phyloP scores from a whole-genome alignment of 2,888 invertebrate species.

The Epinotia brunnichana region DNA sequence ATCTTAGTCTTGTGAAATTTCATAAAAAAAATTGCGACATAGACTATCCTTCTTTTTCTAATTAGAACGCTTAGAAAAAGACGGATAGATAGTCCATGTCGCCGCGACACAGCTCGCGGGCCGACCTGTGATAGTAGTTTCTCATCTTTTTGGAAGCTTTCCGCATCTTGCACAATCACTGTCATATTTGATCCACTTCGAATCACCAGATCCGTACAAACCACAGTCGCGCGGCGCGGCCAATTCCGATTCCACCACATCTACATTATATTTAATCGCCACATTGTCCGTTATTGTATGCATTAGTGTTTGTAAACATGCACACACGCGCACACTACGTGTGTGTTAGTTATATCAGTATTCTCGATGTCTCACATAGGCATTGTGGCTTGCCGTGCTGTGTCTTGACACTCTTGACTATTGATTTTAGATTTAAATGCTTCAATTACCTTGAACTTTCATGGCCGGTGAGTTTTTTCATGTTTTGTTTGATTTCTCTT shows the following conservation, averaged over 20 bases:
- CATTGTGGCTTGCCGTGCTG: constrained; percentile 67
- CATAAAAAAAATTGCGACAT: too few species aligned
- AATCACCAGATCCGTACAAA: neutral
- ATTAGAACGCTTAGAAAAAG: too few species aligned
- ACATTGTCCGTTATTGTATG: constrained; percentile 65
- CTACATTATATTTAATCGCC: constrained; percentile 28
- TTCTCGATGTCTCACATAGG: constrained; percentile 67
- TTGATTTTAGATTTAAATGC: constrained; percentile 75
- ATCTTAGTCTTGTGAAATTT: too few species aligned
- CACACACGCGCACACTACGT: constrained; percentile 54
- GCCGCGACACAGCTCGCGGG: too few species aligned
- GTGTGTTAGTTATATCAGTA: constrained; percentile 54
- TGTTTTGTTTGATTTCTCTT: constrained; percentile 9
- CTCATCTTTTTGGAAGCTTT: too few species aligned
- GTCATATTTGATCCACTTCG: neutral
- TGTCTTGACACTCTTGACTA: constrained; percentile 72
- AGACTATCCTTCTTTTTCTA: too few species aligned
- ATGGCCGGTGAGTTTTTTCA: constrained; percentile 75
- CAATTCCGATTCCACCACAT: constrained; percentile 6
- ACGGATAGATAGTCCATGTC: too few species aligned
- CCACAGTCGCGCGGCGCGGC: constrained; percentile 5
- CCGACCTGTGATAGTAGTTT: too few species aligned
- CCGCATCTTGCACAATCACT: too few species aligned
- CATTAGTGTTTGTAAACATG: constrained; percentile 73
- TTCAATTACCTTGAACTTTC: constrained; percentile 71